A percentile compares a stretch with the other conserved stretches of the same genome.
phyloP scores from a whole-genome alignment of 2,888 invertebrate genomes.

The Diarsia mendica region DNA sequence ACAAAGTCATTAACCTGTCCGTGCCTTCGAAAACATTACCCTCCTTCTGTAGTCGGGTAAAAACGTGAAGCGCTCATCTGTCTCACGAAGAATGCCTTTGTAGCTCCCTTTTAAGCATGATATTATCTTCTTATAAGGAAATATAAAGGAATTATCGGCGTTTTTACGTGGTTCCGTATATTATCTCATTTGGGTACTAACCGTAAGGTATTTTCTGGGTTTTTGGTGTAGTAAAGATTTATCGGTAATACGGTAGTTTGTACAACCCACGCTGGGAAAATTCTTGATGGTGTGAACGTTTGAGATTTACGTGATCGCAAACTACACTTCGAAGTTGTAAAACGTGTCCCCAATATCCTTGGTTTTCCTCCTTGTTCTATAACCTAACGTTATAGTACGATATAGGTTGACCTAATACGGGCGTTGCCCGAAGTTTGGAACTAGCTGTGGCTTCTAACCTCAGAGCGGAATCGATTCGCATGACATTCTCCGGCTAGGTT shows the following conservation, averaged over 20 bases:
- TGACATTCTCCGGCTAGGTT: constrained; percentile 11
- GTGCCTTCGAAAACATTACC: constrained; percentile 38
- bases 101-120: constrained; percentile 30
- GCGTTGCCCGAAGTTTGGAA: constrained; percentile 11
- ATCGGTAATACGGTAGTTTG: not conserved
- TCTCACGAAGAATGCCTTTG: constrained; percentile 58
- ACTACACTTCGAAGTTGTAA: not conserved
- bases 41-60: not conserved
- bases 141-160: constrained; percentile 28
- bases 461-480: constrained; percentile 33
- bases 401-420: constrained; percentile 4
- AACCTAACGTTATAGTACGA: not conserved
- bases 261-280: not conserved
- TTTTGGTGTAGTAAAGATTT: not conserved
- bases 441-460: constrained; percentile 37
- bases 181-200: constrained; percentile 10
- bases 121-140: constrained; percentile 46
- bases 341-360: not conserved
- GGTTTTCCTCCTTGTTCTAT: constrained; percentile 1
- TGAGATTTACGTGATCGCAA: not conserved
- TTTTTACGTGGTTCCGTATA: constrained; percentile 23
- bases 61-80: constrained; percentile 30
- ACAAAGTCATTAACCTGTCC: constrained; percentile 53
- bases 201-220: constrained; percentile 1
- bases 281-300: not conserved